Conservation (phyloP, 2,113 vertebrate genomes). For the Peromyscus maniculatus region DNA sequence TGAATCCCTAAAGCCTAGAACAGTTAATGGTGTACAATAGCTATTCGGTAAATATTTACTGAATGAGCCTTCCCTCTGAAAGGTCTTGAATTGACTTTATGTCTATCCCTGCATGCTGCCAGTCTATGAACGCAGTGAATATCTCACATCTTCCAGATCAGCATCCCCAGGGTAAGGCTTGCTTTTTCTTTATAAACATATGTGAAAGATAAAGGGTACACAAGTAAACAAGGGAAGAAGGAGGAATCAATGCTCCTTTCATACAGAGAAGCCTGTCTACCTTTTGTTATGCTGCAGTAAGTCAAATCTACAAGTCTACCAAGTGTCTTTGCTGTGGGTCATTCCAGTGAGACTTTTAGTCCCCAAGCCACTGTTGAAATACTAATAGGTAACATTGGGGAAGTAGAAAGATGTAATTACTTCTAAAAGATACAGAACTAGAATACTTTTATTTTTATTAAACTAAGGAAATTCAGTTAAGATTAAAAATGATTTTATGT, state of each 20-base stretch:
- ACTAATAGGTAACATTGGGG: neutral
- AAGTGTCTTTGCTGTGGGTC: neutral
- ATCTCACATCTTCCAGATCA: slow-evolving; percentile 60
- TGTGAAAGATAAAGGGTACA: slow-evolving; percentile 48
- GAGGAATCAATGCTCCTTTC: slow-evolving; percentile 54
- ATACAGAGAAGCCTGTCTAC: neutral
- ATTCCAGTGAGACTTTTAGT: neutral
- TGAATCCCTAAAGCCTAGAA: slow-evolving; percentile 52
- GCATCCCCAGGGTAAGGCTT: slow-evolving; percentile 41
- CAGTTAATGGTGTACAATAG: slow-evolving; percentile 46
- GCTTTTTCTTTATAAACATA: slow-evolving; percentile 70
- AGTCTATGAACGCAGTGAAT: slow-evolving; percentile 55
- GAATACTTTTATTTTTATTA: neutral
- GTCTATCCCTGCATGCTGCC: slow-evolving; percentile 12
- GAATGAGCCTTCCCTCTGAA: slow-evolving; percentile 33
- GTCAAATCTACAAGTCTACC: neutral
- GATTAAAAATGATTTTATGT: neutral
- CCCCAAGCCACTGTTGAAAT: neutral
- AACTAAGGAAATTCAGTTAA: neutral
- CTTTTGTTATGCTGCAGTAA: neutral
- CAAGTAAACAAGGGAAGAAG: slow-evolving; percentile 22
- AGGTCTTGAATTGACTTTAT: slow-evolving; percentile 70
- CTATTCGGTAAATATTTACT: slow-evolving; percentile 67
- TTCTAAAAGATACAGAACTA: neutral
- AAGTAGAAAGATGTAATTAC: neutral